These are phyloP conservation scores for Archaeoteleia sp. DNA, from an alignment of 2,888 invertebrate genomes.

Conservation along the genomic window DNA sequence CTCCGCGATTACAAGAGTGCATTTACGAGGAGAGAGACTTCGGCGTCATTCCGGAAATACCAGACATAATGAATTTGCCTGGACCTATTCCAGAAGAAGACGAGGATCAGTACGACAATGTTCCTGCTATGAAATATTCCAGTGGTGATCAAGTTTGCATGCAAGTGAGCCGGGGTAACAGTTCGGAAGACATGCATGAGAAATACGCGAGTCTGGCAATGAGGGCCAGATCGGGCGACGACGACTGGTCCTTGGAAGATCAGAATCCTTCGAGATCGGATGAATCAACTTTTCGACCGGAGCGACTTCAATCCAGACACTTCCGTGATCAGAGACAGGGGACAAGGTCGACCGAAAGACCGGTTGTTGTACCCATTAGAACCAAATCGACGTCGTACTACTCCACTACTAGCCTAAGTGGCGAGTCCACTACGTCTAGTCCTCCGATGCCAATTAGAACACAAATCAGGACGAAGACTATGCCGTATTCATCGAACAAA, in stretches of 20 bases:
- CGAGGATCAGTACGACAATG: slow-evolving; percentile 71
- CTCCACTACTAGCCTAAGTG: slow-evolving; percentile 79
- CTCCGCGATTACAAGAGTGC: slow-evolving; percentile 58
- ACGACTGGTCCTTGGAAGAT: slow-evolving; percentile 69
- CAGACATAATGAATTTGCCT: slow-evolving; percentile 61
- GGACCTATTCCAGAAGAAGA: slow-evolving; percentile 70
- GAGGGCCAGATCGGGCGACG: slow-evolving; percentile 61
- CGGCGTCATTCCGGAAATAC: slow-evolving; percentile 61
- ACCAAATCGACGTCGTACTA: slow-evolving; percentile 71
- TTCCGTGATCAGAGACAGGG: slow-evolving; percentile 64
- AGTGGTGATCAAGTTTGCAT: slow-evolving; percentile 65
- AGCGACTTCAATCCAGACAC: slow-evolving; percentile 52
- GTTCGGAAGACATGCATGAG: slow-evolving; percentile 72
- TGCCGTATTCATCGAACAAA: slow-evolving; percentile 67
- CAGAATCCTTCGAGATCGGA: slow-evolving; percentile 47
- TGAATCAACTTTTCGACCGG: slow-evolving; percentile 41
- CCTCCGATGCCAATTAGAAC: slow-evolving; percentile 71
- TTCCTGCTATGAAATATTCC: slow-evolving; percentile 71
- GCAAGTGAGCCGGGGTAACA: slow-evolving; percentile 67
- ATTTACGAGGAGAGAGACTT: slow-evolving; percentile 67
- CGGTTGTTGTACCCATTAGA: slow-evolving; percentile 76
- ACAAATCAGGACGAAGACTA: slow-evolving; percentile 72
- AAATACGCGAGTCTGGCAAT: slow-evolving; percentile 66
- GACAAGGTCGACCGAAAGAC: slow-evolving; percentile 77
- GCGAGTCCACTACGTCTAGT: slow-evolving; percentile 77